Base-by-base conservation (phyloP, 2,113 vertebrate genomes). In the Microtus ochrogaster region DNA sequence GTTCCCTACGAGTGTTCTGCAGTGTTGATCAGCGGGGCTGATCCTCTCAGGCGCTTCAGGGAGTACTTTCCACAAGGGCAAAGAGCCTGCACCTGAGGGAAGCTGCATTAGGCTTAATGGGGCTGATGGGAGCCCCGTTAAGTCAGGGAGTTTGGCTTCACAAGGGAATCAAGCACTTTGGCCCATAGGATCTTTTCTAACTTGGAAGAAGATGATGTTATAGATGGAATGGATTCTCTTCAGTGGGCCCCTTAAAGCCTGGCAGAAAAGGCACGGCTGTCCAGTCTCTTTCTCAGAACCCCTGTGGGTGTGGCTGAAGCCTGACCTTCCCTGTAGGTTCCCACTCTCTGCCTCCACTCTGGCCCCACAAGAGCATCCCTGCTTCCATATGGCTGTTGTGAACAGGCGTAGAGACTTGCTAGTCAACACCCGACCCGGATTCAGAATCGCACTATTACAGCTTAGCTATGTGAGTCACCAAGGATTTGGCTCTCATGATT, bases 61-160 rank as follows among this genome's bases (percentile, higher is more conserved):
- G 36, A 95, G 85, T 36, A 90, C 52, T 89, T 88, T 89, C 36
- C 47, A 16, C 28, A 47, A 47, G 55, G 21, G 36, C 78, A 94
- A 86, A 91, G 49, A 96, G 66, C 28, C 13, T 66, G 21, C 22
- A 3, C 6, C 14, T 2, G 5, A 89, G 58, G n/a, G 63, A 73
- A 11, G 70, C 65, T 73, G 49, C 17, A 3, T 96, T 83, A 76
- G 83, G 90, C 87, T 90, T 94, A 77, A 94, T 55, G 90, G 63
- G 47, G 61, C 16, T 39, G 39, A 63, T 13, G 58, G 49, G 77
- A 66, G 24, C 81, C 76, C 24, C 0, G 0, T 77, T 76, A 88
- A 73, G 44, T 92, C n/a, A 70, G 88, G 78, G 68, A 41, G 72
- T 90, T 41, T 82, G 44, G 17, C 58, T 68, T 58, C 36, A 33